Evolutionary conservation across 2,113 vertebrate species (phyloP).

Genomic region (Tiliqua scincoides): DNA sequence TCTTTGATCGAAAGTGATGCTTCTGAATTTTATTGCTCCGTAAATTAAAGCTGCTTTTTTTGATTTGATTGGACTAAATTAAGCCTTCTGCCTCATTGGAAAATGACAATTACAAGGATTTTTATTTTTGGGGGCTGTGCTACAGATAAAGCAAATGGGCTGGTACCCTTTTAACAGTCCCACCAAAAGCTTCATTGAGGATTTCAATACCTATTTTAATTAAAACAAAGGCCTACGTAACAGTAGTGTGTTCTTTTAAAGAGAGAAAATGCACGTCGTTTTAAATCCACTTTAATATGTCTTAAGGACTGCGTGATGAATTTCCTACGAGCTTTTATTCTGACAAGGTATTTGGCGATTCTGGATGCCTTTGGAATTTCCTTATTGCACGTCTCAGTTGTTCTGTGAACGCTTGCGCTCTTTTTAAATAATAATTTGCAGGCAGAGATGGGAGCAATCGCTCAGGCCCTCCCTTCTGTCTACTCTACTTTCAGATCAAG

Average conservation of each 20-base stretch:
- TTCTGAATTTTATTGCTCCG: conserved; percentile 79
- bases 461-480: neutral
- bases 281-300: conserved; percentile 83
- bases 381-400: accelerated
- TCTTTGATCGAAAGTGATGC: conserved; percentile 78
- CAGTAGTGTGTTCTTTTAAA: conserved; percentile 79
- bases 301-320: conserved; percentile 82
- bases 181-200: conserved; percentile 80
- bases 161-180: conserved; percentile 73
- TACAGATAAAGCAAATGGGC: conserved; percentile 69
- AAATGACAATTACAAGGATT: conserved; percentile 70
- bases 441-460: accelerated
- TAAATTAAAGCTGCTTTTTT: conserved; percentile 79
- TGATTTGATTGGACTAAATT: conserved; percentile 85
- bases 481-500: neutral
- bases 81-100: conserved; percentile 77
- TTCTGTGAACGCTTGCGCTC: neutral
- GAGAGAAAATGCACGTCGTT: conserved; percentile 72
- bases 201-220: conserved; percentile 85
- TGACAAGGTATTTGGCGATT: conserved; percentile 59
- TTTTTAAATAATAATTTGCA: neutral
- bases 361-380: conserved; percentile 30
- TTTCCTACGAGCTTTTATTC: conserved; percentile 36
- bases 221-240: conserved; percentile 81
- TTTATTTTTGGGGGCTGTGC: conserved; percentile 53